phyloP scores from a whole-genome alignment of 2,113 vertebrate genomes.

The Apus apus region DNA sequence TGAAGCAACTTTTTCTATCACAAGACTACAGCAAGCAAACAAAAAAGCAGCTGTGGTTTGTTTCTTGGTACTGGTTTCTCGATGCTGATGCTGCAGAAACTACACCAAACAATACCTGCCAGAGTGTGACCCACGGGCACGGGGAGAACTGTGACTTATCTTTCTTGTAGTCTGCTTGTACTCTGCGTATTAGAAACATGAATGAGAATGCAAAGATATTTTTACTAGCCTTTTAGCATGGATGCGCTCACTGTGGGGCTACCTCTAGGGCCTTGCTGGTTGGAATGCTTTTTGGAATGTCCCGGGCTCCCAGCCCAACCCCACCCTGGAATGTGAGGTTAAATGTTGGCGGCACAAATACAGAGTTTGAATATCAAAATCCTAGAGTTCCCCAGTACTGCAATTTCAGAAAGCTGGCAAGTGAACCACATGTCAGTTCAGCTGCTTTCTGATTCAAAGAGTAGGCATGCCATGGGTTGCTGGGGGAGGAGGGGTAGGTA shows the following conservation, averaged over 20 bases:
- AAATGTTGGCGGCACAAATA: conserved; percentile 23
- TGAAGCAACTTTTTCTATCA: background rate
- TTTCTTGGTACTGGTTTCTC: background rate
- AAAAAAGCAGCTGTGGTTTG: background rate
- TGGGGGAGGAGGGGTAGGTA: background rate
- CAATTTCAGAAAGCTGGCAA: conserved; percentile 36
- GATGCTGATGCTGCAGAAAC: background rate
- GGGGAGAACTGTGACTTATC: background rate
- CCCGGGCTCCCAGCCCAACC: conserved; percentile 54
- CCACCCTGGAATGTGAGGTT: conserved; percentile 63
- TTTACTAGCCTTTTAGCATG: background rate
- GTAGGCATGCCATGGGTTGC: background rate
- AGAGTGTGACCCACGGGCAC: background rate
- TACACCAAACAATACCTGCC: background rate
- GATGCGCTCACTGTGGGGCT: conserved; percentile 30
- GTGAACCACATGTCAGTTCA: conserved; percentile 44
- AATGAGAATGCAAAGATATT: background rate
- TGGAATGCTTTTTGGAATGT: conserved; percentile 72
- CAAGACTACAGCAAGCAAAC: background rate
- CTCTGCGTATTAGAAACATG: background rate
- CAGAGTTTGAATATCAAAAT: conserved; percentile 51
- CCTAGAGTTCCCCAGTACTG: conserved; percentile 26
- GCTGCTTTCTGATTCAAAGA: conserved; percentile 42
- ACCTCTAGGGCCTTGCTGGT: conserved; percentile 45
- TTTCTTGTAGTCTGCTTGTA: background rate